Percentiles rank a stretch among this genome's conserved stretches.
Evolutionary conservation across 1,140 invertebrate genomes (phyloP).

Genomic region (Alviniconcha marisindica): DNA sequence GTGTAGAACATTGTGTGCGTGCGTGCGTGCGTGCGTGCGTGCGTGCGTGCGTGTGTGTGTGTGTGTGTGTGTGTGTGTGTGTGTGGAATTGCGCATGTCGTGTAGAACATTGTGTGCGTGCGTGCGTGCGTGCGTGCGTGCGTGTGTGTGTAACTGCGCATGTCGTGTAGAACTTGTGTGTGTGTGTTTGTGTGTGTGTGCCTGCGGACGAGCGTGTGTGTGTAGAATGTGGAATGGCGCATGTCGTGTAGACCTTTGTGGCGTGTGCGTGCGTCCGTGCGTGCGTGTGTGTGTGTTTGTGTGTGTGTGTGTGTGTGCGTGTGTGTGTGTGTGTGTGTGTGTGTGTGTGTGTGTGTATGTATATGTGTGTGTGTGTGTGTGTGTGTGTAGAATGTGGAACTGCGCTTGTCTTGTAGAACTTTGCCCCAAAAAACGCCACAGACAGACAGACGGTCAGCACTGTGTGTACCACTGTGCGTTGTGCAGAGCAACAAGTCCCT

Average conservation of each 20-base stretch:
- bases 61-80: background rate
- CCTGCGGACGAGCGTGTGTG: too few relatives aligned
- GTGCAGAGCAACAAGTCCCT: constrained; percentile 59
- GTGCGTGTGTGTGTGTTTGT: background rate
- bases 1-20: background rate
- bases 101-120: background rate
- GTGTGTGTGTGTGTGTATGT: constrained; percentile 4
- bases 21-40: background rate
- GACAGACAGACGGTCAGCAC: background rate
- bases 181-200: too few relatives aligned
- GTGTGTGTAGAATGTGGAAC: too few relatives aligned
- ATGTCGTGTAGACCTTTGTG: background rate
- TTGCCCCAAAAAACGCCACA: background rate
- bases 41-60: background rate
- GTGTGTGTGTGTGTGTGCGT: background rate
- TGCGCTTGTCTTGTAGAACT: background rate
- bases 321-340: background rate
- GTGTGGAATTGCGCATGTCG: background rate
- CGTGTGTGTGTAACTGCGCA: background rate
- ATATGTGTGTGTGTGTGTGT: background rate
- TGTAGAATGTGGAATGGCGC: constrained; percentile 40
- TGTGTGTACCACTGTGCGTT: too few relatives aligned
- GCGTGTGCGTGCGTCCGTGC: background rate
- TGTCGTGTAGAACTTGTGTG: too few relatives aligned
- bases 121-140: constrained; percentile 3